These are phyloP conservation scores for Diprion similis DNA, from an alignment of 1,140 invertebrate species.

Conservation along the genomic window DNA sequence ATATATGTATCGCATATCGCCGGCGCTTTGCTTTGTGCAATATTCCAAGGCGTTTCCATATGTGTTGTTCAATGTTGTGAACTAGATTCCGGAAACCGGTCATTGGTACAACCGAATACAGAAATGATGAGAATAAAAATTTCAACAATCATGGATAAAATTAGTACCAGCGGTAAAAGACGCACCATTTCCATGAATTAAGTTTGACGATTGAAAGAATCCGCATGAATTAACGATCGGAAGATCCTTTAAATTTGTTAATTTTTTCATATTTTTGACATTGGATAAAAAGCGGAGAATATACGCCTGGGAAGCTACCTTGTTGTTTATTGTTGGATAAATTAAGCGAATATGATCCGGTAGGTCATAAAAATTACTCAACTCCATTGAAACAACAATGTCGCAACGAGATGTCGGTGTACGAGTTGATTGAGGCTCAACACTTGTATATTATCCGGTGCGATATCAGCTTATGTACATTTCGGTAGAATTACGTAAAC, in stretches of 20 bases:
- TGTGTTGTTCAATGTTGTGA: neutral
- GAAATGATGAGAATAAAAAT: neutral
- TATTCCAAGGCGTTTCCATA: neutral
- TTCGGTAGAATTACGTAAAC: neutral
- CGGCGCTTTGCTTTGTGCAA: neutral
- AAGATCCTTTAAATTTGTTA: too few species aligned
- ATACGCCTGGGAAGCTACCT: neutral
- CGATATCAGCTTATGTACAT: neutral
- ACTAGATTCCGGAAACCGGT: neutral
- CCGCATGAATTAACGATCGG: too few species aligned
- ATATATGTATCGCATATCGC: neutral
- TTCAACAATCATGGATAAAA: too few species aligned
- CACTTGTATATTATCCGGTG: neutral
- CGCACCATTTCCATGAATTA: too few species aligned
- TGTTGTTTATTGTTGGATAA: neutral
- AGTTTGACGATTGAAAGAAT: too few species aligned
- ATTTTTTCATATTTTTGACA: neutral
- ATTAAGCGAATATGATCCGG: conserved; percentile 1
- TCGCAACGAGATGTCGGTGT: neutral
- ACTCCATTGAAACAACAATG: conserved; percentile 2
- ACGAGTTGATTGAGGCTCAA: neutral
- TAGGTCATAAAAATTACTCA: neutral
- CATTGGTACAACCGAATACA: neutral
- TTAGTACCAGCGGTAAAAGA: too few species aligned
- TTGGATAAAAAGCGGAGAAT: neutral